Percentiles rank a stretch among this genome's conserved stretches.
phyloP scores from a whole-genome alignment of 2,888 invertebrate species.

The Polydrusus pterygomalis region DNA sequence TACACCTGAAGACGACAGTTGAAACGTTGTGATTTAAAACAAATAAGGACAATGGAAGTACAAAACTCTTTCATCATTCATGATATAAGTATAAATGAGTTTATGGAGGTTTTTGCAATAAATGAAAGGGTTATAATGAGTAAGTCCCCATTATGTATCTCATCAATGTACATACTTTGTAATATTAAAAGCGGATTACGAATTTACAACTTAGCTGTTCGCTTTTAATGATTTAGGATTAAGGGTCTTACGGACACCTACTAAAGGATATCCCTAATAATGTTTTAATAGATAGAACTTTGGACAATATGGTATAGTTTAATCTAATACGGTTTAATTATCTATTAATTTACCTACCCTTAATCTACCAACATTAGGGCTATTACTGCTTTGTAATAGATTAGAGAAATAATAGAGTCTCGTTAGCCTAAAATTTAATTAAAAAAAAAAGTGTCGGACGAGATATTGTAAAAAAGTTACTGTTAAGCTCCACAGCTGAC shows the following conservation, averaged over 20 bases:
- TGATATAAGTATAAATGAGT: too few relatives aligned
- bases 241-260: constrained; percentile 3
- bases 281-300: not conserved
- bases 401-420: not conserved
- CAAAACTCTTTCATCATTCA: too few relatives aligned
- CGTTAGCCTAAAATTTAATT: too few relatives aligned
- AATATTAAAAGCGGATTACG: not conserved
- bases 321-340: not conserved
- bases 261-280: not conserved
- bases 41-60: too few relatives aligned
- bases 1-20: too few relatives aligned
- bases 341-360: not conserved
- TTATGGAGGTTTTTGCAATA: too few relatives aligned
- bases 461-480: too few relatives aligned
- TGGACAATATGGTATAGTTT: not conserved
- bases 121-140: too few relatives aligned
- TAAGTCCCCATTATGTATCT: not conserved
- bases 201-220: not conserved
- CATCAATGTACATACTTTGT: not conserved
- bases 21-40: too few relatives aligned
- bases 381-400: not conserved
- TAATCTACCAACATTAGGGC: not conserved
- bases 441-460: too few relatives aligned
- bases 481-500: too few relatives aligned
- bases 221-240: constrained; percentile 18